phyloP scores from a whole-genome alignment of 2,113 vertebrate species.

The Pterocles burchelli region DNA sequence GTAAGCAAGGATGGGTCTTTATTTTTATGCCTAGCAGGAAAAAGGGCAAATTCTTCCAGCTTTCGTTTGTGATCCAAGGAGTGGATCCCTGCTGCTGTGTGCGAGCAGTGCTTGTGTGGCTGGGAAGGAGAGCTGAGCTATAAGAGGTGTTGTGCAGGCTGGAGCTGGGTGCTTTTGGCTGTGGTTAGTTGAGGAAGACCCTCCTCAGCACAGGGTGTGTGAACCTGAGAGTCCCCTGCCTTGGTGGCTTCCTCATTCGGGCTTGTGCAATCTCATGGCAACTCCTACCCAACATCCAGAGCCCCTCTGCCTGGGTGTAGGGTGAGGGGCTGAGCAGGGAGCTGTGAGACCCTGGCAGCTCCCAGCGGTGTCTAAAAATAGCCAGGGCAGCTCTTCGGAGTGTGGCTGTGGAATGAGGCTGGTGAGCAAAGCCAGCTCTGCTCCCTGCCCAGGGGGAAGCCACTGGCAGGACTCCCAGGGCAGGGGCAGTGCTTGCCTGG shows the following conservation, averaged over 20 bases:
- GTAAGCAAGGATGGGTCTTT: not conserved
- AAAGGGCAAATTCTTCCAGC: not conserved
- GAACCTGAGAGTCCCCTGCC: not conserved
- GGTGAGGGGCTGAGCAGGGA: not conserved
- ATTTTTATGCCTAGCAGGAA: not conserved
- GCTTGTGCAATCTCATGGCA: not conserved
- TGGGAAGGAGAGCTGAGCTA: not conserved
- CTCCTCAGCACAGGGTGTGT: not conserved
- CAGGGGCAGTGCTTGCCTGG: not conserved
- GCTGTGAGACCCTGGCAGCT: not conserved
- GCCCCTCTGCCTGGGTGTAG: not conserved
- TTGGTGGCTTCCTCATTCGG: not conserved
- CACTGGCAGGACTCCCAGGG: not conserved
- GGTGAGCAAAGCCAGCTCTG: slow-evolving; percentile 1
- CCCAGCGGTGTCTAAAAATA: slow-evolving; percentile 38
- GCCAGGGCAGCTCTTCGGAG: not conserved
- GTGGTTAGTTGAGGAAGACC: not conserved
- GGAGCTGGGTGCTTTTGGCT: not conserved
- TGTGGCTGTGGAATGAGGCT: not conserved
- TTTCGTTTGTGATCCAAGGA: not conserved
- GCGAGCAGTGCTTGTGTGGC: rapidly evolving
- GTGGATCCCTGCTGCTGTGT: not conserved
- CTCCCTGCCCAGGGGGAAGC: not conserved
- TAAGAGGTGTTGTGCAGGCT: not conserved
- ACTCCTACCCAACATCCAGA: not conserved